These are phyloP conservation scores for Pelagia noctiluca DNA, from an alignment of 30 jellyfish, hydroid and myxozoan genomes.

Conservation along the genomic window DNA sequence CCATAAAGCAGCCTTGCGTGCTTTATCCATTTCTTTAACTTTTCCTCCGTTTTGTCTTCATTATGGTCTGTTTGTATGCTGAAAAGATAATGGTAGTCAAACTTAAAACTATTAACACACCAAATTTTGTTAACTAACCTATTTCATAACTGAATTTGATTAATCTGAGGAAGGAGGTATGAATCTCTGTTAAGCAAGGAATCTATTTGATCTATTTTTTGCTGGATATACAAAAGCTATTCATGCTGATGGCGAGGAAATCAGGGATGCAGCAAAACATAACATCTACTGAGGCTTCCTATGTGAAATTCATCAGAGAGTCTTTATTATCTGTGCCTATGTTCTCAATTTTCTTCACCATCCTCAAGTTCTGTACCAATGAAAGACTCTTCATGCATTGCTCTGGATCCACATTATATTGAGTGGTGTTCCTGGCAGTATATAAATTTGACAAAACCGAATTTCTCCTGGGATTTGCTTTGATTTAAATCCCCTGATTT, in stretches of 20 bases:
- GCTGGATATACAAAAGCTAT: not conserved
- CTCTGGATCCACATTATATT: no score
- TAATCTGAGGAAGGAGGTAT: not conserved
- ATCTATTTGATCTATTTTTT: not conserved
- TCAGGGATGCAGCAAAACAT: no score
- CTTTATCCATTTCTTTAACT: conserved; percentile 73
- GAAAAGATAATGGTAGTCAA: not conserved
- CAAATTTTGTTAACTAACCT: not conserved
- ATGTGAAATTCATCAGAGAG: not conserved
- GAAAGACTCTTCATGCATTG: not conserved
- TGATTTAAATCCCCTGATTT: not conserved
- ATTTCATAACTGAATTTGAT: not conserved
- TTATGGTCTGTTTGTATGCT: conserved; percentile 98
- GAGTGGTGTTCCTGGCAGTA: not conserved
- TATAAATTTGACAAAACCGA: not conserved
- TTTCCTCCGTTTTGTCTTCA: conserved; percentile 86
- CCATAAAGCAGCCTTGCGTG: conserved; percentile 76
- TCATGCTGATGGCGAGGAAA: not conserved
- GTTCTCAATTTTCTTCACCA: not conserved
- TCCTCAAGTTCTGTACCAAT: not conserved
- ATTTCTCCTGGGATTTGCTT: not conserved
- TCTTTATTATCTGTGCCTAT: not conserved
- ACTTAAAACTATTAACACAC: not conserved
- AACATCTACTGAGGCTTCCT: not conserved
- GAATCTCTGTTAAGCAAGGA: not conserved